These are phyloP conservation scores for Apogon talboti DNA, from an alignment of 2,797 vertebrate genomes.

Conservation along the genomic window DNA sequence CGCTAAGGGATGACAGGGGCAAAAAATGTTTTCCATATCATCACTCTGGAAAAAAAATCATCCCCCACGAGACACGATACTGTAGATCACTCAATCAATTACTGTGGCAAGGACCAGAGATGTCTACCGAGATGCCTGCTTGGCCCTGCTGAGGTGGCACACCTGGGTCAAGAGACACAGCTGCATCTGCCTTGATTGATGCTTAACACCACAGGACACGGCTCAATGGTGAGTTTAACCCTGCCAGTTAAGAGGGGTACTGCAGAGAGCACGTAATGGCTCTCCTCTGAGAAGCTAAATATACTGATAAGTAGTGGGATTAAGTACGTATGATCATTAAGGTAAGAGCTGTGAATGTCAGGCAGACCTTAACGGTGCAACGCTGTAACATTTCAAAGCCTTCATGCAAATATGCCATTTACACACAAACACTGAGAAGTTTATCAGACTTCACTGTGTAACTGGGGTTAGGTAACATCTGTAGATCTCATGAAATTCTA, in stretches of 20 bases:
- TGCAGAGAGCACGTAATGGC: constrained; percentile 43
- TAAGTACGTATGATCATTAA: constrained; percentile 40
- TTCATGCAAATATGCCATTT: constrained; percentile 22
- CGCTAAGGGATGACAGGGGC: constrained; percentile 36
- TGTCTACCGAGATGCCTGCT: constrained; percentile 22
- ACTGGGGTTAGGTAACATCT: neutral
- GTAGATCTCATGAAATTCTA: constrained; percentile 6
- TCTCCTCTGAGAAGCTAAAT: constrained; percentile 61
- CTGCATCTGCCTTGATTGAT: constrained; percentile 60
- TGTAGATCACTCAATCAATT: constrained; percentile 62
- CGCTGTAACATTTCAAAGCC: constrained; percentile 6
- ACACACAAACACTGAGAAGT: neutral
- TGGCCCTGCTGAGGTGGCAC: constrained; percentile 40
- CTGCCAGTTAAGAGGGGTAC: constrained; percentile 37
- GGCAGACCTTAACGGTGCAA: constrained; percentile 12
- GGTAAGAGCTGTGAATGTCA: constrained; percentile 42
- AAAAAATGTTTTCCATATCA: constrained; percentile 59
- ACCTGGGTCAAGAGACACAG: constrained; percentile 68
- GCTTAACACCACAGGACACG: constrained; percentile 61
- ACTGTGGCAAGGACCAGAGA: constrained; percentile 36
- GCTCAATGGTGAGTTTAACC: constrained; percentile 57
- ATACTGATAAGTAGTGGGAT: constrained; percentile 54
- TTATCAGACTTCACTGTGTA: neutral
- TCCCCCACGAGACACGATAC: constrained; percentile 35
- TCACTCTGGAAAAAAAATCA: constrained; percentile 37